phyloP scores from a whole-genome alignment of 2,113 vertebrate species.

The Pseudopipra pipra region DNA sequence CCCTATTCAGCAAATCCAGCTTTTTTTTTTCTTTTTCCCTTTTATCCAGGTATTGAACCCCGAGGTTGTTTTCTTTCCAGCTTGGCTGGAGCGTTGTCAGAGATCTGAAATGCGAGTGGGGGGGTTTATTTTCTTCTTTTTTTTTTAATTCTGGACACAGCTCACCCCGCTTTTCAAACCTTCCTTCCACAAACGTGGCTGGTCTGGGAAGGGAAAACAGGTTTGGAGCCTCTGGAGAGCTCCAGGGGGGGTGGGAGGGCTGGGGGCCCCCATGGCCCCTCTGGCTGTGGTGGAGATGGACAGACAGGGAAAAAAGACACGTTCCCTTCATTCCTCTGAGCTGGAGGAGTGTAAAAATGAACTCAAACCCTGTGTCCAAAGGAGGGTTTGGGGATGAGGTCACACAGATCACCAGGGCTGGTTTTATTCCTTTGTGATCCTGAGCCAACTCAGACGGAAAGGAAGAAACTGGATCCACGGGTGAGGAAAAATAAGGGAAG shows the following conservation, averaged over 20 bases:
- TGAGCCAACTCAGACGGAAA: not conserved
- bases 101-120: not conserved
- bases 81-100: not conserved
- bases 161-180: not conserved
- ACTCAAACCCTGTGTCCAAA: not conserved
- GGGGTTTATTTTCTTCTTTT: not conserved
- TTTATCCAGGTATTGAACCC: not conserved
- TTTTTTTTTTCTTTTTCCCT: not conserved
- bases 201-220: too few relatives aligned
- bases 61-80: not conserved
- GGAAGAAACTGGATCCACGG: not conserved
- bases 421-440: not conserved
- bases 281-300: not conserved
- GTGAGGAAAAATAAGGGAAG: not conserved
- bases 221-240: not conserved
- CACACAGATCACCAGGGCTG: not conserved
- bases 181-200: not conserved
- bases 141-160: too few relatives aligned
- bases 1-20: not conserved
- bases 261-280: not conserved
- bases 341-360: not conserved
- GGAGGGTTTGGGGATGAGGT: not conserved
- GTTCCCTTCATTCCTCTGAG: not conserved
- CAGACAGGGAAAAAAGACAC: not conserved
- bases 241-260: too few relatives aligned